phyloP scores from a whole-genome alignment of 2,113 vertebrate genomes.

The Lepidothrix coronata region DNA sequence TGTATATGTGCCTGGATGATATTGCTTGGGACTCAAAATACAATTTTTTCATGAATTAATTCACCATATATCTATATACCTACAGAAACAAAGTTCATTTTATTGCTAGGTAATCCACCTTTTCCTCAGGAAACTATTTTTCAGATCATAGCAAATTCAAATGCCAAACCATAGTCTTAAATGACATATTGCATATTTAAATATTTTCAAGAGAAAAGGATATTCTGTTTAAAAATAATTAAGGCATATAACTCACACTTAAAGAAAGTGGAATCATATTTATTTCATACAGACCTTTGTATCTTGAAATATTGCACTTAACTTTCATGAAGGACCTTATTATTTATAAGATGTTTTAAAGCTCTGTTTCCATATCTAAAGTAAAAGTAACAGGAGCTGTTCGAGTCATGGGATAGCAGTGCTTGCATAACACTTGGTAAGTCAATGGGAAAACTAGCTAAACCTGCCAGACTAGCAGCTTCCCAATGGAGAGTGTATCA shows the following conservation, averaged over 20 bases:
- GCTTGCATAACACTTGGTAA: slow-evolving; percentile 45
- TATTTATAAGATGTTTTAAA: not conserved
- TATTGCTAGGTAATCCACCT: not conserved
- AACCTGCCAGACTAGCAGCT: not conserved
- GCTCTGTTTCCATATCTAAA: not conserved
- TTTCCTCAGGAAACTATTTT: slow-evolving; percentile 27
- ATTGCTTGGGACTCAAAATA: not conserved
- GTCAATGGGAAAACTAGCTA: not conserved
- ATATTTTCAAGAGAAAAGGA: not conserved
- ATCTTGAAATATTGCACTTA: not conserved
- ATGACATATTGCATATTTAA: not conserved
- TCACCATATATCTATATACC: not conserved
- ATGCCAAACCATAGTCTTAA: not conserved
- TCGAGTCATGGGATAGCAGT: not conserved
- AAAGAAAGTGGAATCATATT: not conserved
- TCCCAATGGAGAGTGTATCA: slow-evolving; percentile 5
- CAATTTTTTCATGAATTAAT: not conserved
- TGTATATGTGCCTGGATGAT: not conserved
- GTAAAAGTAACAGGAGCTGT: not conserved
- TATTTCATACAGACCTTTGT: not conserved
- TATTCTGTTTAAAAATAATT: not conserved
- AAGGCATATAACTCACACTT: not conserved
- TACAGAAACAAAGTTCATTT: not conserved
- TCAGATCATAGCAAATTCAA: not conserved
- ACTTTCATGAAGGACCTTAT: not conserved